Percentiles rank a stretch among this genome's conserved stretches.
Evolutionary conservation across 1,140 invertebrate species (phyloP).

Genomic region (Nasonia vitripennis): DNA sequence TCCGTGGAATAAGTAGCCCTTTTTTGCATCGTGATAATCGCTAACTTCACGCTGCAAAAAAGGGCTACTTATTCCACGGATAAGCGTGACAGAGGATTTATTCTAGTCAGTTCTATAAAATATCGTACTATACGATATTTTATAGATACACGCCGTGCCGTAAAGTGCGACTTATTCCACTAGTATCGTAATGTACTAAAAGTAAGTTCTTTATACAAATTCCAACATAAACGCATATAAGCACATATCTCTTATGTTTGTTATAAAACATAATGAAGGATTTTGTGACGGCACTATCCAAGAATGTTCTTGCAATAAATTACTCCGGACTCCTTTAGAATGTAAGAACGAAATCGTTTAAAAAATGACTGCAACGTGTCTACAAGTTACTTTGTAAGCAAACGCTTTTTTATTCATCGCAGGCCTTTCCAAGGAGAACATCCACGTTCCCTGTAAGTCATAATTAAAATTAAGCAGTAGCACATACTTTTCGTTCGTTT

Average conservation of each 20-base stretch:
- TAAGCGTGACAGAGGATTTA: too few relatives aligned
- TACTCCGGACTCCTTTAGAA: constrained; percentile 23
- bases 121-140: too few relatives aligned
- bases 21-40: too few relatives aligned
- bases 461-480: constrained; percentile 39
- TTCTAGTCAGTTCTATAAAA: too few relatives aligned
- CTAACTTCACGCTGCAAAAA: too few relatives aligned
- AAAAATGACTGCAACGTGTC: constrained; percentile 19
- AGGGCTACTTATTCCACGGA: too few relatives aligned
- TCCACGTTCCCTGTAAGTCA: constrained; percentile 72
- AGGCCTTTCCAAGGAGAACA: constrained; percentile 75
- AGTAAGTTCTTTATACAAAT: constrained; percentile 32
- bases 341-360: constrained; percentile 4
- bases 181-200: too few relatives aligned
- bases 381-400: constrained; percentile 50
- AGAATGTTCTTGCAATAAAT: constrained; percentile 33
- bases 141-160: too few relatives aligned
- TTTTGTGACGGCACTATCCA: background rate
- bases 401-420: constrained; percentile 67
- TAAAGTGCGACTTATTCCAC: too few relatives aligned
- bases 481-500: constrained; percentile 2
- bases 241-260: constrained; percentile 7
- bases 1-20: too few relatives aligned
- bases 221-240: background rate
- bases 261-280: constrained; percentile 16